phyloP scores from a whole-genome alignment of 2,113 vertebrate genomes.

The Pelecanoides urinatrix region DNA sequence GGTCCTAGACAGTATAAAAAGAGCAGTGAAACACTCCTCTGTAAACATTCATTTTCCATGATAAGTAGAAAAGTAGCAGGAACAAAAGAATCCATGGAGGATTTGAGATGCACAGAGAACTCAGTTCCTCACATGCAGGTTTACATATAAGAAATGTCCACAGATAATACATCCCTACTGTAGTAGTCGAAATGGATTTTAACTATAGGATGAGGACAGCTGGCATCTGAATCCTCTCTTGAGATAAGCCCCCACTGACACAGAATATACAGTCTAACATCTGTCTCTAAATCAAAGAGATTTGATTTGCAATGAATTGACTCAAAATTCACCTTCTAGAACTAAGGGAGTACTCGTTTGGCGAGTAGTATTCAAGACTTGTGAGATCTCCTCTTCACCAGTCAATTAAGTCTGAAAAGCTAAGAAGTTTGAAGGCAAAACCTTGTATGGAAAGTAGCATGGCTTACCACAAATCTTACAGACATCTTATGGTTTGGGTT shows the following conservation, averaged over 20 bases:
- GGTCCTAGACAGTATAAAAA: background rate
- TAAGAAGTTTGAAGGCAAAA: background rate
- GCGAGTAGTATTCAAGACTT: background rate
- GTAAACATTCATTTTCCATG: background rate
- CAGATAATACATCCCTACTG: background rate
- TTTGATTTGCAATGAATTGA: background rate
- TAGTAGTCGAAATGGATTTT: background rate
- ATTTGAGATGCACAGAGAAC: background rate
- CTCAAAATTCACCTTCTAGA: background rate
- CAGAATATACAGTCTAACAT: background rate
- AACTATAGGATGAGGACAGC: background rate
- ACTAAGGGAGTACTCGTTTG: background rate
- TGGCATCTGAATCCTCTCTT: background rate
- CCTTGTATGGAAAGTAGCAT: background rate
- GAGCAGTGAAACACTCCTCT: background rate
- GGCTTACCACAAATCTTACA: background rate
- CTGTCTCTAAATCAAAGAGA: background rate
- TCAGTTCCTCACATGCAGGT: background rate
- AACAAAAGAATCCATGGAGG: background rate
- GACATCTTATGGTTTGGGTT: background rate
- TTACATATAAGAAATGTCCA: background rate
- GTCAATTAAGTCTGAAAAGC: background rate
- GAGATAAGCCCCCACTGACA: slow-evolving; percentile 4
- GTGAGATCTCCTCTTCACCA: background rate
- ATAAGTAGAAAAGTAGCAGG: background rate